A percentile compares a stretch with the other conserved stretches of the same genome.
Evolutionary conservation across 2,113 vertebrate genomes (phyloP).

Genomic region (Sylvilagus bachmani): DNA sequence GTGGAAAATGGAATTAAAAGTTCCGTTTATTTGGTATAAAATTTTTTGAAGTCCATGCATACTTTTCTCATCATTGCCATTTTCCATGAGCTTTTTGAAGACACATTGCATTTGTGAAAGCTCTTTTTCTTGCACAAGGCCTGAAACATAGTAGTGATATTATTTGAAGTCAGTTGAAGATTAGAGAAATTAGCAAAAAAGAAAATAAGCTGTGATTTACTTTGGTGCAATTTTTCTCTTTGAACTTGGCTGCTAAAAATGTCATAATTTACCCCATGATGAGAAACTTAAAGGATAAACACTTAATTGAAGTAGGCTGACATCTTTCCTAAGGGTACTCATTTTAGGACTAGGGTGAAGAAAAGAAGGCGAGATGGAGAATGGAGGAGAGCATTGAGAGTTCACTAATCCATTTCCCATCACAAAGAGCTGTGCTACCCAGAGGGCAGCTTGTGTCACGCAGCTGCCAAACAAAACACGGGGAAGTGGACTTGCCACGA

Average conservation of each 20-base stretch:
- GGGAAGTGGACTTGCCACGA: constrained; percentile 63
- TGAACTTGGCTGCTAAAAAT: constrained; percentile 49
- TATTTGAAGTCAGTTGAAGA: constrained; percentile 55
- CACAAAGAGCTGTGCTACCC: constrained; percentile 40
- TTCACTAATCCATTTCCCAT: constrained; percentile 75
- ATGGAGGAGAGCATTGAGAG: constrained; percentile 64
- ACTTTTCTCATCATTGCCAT: too few relatives aligned
- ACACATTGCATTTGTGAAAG: background rate
- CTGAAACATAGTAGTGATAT: background rate
- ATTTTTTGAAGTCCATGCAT: too few relatives aligned
- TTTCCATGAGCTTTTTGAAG: too few relatives aligned
- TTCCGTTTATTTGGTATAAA: too few relatives aligned
- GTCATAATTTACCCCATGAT: constrained; percentile 69
- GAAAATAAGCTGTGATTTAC: constrained; percentile 66
- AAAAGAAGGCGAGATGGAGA: constrained; percentile 66
- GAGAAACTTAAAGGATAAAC: constrained; percentile 75
- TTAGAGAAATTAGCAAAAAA: constrained; percentile 64
- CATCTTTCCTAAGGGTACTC: constrained; percentile 69
- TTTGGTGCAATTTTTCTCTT: constrained; percentile 70
- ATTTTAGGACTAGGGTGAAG: constrained; percentile 48
- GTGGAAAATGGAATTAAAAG: too few relatives aligned
- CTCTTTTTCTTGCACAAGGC: background rate
- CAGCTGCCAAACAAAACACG: constrained; percentile 56
- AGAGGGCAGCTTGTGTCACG: constrained; percentile 1
- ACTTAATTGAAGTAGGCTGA: constrained; percentile 69